Evolutionary conservation across 30 jellyfish, hydroid and myxozoan genomes (phyloP), one percentile per base, ranked within the genome.

Genomic region (Chironex yamaguchii): DNA sequence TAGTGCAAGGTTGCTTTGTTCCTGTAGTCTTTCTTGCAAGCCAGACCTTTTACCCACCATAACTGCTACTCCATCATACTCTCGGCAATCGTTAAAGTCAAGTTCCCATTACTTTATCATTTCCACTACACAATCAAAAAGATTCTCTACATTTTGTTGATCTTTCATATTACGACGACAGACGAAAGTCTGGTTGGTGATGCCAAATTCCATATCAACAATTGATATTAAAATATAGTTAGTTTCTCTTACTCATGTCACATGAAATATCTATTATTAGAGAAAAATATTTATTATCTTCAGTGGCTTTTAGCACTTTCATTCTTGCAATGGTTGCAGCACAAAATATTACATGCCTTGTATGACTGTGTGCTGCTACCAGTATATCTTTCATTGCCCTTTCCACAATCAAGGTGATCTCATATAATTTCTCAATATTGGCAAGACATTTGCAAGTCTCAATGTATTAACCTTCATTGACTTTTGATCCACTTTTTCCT

Each of bases 21-120:
- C n/a, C n/a, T n/a, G n/a, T n/a, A n/a, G n/a, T n/a, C n/a, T n/a
- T n/a, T n/a, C n/a, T n/a, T 54, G 31, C 24, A 4, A 9, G 24
- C 63, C 82, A 68, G 32, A 23, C 3, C 27, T 3, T 32, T 29
- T 34, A 9, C 82, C 63, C 25, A 64, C 63, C 82, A 68, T 68
- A 68, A 68, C 82, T 30, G 82, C 82, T 68, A 64, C 63, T 26
- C 70, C 82, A 14, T 68, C 82, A 32, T 68, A 68, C 21, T 32
- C 82, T 68, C 82, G n/a, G 11, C 82, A 68, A 30, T 68, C 36
- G 66, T 32, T 68, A 17, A 68, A 68, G 36, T 68, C 63, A 26
- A 68, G 82, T 32, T 64, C 82, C 82, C 82, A 68, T 17, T 30
- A n/a, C n/a, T n/a, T n/a, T 34, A 63, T 63, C 76, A 63, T 63